phyloP scores from a whole-genome alignment of 2,888 invertebrate species.

The Dascillus cervinus region DNA sequence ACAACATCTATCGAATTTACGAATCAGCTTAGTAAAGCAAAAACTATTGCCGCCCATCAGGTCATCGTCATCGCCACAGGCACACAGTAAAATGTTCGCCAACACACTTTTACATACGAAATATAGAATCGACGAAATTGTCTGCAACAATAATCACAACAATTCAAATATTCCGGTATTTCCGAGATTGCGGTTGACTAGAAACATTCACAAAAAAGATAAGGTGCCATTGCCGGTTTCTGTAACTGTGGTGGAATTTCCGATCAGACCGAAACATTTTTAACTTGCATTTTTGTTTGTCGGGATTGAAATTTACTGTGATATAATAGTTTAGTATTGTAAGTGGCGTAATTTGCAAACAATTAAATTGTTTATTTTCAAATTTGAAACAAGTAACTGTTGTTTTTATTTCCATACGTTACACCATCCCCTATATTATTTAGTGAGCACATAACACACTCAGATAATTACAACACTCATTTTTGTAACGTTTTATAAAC shows the following conservation, averaged over 20 bases:
- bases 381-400: too few relatives aligned
- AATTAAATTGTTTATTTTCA: too few relatives aligned
- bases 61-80: conserved; percentile 12
- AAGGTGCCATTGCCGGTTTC: conserved; percentile 31
- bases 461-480: too few relatives aligned
- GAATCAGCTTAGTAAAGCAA: conserved; percentile 30
- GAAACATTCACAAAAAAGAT: conserved; percentile 43
- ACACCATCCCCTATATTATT: too few relatives aligned
- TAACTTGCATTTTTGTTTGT: too few relatives aligned
- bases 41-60: conserved; percentile 29
- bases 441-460: too few relatives aligned
- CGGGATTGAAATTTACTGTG: too few relatives aligned
- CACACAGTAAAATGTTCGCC: conserved; percentile 25
- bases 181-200: conserved; percentile 34
- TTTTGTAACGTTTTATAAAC: too few relatives aligned
- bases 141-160: conserved; percentile 25
- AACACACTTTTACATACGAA: conserved; percentile 17
- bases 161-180: conserved; percentile 31
- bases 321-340: too few relatives aligned
- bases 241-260: conserved; percentile 30
- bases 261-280: conserved; percentile 1
- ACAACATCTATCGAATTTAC: conserved; percentile 33
- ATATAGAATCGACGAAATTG: conserved; percentile 34
- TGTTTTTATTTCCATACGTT: too few relatives aligned
- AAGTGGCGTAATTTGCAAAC: too few relatives aligned